Conservation (phyloP, 2,888 invertebrate genomes). For the Ectemnius continuus region DNA sequence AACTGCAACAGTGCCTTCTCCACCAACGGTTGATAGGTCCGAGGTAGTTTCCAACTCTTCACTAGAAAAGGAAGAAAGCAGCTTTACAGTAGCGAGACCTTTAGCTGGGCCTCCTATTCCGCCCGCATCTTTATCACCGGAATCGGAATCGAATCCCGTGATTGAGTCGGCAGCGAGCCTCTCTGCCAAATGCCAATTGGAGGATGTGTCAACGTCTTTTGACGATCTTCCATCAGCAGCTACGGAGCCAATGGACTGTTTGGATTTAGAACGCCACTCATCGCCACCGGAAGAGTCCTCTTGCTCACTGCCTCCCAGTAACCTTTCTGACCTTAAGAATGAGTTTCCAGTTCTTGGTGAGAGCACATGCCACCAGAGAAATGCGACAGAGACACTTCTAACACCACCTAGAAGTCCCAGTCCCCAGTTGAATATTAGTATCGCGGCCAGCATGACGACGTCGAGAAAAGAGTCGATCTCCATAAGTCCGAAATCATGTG, state of each 20-base stretch:
- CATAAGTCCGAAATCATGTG: conserved; percentile 66
- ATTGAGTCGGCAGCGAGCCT: conserved; percentile 8
- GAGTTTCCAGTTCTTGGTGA: conserved; percentile 41
- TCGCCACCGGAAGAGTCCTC: conserved; percentile 58
- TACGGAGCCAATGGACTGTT: conserved; percentile 18
- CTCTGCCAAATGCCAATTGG: conserved; percentile 17
- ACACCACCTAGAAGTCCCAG: conserved; percentile 66
- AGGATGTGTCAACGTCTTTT: conserved; percentile 22
- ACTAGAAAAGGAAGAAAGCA: background rate
- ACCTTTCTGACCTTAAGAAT: conserved; percentile 24
- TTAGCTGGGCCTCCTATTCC: conserved; percentile 5
- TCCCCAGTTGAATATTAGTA: conserved; percentile 48
- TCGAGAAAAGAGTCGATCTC: conserved; percentile 60
- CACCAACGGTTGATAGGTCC: background rate
- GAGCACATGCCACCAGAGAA: conserved; percentile 40
- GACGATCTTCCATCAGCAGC: conserved; percentile 48
- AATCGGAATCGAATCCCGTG: background rate
- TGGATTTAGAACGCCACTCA: conserved; percentile 47
- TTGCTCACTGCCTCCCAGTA: conserved; percentile 27
- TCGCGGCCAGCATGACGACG: conserved; percentile 43
- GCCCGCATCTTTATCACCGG: background rate
- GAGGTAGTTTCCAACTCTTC: background rate
- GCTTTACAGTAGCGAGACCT: background rate
- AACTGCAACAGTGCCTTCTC: background rate
- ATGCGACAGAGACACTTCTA: conserved; percentile 58